These are phyloP conservation scores for Papilio polyxenes DNA, from an alignment of 1,140 invertebrate genomes.

Conservation along the genomic window DNA sequence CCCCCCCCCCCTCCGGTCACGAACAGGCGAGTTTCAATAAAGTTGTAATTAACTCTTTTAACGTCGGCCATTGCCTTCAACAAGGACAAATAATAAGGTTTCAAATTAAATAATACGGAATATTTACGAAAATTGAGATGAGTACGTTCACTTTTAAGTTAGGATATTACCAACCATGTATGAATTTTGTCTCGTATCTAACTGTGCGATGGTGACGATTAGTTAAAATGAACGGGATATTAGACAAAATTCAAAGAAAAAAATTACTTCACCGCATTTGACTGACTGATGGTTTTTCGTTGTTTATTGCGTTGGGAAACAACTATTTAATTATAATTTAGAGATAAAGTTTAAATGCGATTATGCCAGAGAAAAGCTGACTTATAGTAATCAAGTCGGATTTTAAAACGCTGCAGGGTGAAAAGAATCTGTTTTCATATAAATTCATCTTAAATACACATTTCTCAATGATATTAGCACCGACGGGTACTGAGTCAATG, in stretches of 20 bases:
- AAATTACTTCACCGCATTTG: not conserved
- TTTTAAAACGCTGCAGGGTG: too few relatives aligned
- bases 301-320: not conserved
- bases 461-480: not conserved
- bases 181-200: not conserved
- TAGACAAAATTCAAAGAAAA: too few relatives aligned
- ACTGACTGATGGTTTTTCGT: not conserved
- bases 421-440: not conserved
- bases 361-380: too few relatives aligned
- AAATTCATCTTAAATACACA: not conserved
- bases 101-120: not conserved
- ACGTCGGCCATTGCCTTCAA: not conserved
- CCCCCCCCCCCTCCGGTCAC: not conserved
- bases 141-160: not conserved
- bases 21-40: not conserved
- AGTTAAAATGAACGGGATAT: not conserved
- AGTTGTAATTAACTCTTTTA: not conserved
- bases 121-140: not conserved
- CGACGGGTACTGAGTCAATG: not conserved
- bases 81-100: not conserved
- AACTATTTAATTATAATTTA: conserved; percentile 7
- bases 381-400: too few relatives aligned
- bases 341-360: not conserved
- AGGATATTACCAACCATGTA: too few relatives aligned
- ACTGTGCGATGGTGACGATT: not conserved